These are phyloP conservation scores for Felis catus DNA, from an alignment of 2,113 vertebrate genomes.

Conservation along the genomic window F.catus_Fca126_mat1.0 CM031428.1:6156001-6156500, in stretches of 20 bases:
- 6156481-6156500: background rate
- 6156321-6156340: conserved; percentile 68
- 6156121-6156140: conserved; percentile 62
- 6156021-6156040: background rate
- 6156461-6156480: conserved; percentile 13
- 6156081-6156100: background rate
- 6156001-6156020: background rate
- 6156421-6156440: background rate
- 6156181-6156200: conserved; percentile 70
- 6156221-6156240: conserved; percentile 71
- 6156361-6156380: conserved; percentile 69
- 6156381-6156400: conserved; percentile 28
- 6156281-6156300: background rate
- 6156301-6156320: conserved; percentile 70
- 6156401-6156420: background rate
- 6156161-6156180: conserved; percentile 57
- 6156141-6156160: conserved; percentile 48
- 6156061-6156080: background rate
- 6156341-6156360: conserved; percentile 73
- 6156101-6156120: conserved; percentile 48
- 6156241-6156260: conserved; percentile 73
- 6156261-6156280: background rate
- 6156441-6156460: background rate
- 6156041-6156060: background rate
- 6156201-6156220: conserved; percentile 76